Percentiles rank a stretch among this genome's conserved stretches.
Evolutionary conservation across 2,113 vertebrate species (phyloP).

Genomic region (Varanus salvator): DNA sequence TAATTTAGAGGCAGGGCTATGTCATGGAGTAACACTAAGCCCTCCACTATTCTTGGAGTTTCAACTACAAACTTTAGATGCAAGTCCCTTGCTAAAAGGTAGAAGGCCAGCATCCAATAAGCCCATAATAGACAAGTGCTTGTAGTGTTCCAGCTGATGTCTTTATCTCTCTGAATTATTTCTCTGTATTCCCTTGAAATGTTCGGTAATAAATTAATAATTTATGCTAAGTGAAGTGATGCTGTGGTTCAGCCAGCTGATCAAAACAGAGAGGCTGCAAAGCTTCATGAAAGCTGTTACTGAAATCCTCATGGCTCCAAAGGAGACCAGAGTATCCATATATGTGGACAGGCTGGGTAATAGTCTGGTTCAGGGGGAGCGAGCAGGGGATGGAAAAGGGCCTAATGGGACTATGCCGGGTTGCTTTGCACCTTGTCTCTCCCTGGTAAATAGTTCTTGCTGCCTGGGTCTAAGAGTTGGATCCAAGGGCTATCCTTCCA

Average conservation of each 20-base stretch:
- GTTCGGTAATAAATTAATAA: conserved; percentile 37
- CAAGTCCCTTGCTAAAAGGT: conserved; percentile 7
- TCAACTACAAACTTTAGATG: neutral
- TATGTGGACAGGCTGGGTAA: neutral
- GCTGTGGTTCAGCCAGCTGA: neutral
- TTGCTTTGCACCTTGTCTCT: neutral
- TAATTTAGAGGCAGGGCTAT: neutral
- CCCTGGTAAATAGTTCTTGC: neutral
- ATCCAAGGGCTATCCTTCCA: neutral
- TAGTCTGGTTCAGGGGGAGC: neutral
- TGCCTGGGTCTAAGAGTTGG: neutral
- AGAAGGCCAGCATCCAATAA: conserved; percentile 9
- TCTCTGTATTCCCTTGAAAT: conserved; percentile 21
- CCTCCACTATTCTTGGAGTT: conserved; percentile 3
- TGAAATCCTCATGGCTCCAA: conserved; percentile 14
- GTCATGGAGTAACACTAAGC: neutral
- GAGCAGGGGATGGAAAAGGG: neutral
- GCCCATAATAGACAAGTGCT: neutral
- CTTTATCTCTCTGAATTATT: conserved; percentile 29
- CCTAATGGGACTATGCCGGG: neutral
- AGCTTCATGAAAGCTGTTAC: conserved; percentile 9
- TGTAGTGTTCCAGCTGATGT: conserved; percentile 25
- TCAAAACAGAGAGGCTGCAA: conserved; percentile 21
- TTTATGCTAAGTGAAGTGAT: conserved; percentile 25
- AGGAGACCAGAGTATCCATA: neutral